Evolutionary conservation across 2,888 invertebrate species (phyloP), one percentile per base, ranked within the genome.

Genomic region (Cephus pulcher): DNA sequence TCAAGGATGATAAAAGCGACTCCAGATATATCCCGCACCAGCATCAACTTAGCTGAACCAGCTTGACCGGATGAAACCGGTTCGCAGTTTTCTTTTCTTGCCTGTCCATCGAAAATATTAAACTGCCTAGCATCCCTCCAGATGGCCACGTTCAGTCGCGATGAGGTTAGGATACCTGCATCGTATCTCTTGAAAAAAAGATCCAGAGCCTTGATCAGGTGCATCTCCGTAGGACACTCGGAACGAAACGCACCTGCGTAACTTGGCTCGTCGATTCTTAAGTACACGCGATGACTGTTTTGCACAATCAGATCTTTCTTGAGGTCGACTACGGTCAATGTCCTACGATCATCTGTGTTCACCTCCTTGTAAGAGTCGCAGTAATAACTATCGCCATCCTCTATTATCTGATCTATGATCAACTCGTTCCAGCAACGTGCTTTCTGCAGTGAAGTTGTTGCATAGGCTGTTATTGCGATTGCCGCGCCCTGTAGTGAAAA

Each of bases 301-400:
- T 86, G 89, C 0, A 91, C 79, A 32, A 80, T 77, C 0, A 91
- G 73, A 1, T 85, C 79, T 3, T 81, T 76, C 30, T 85, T 86
- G 23, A 90, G 81, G 75, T 91, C 88, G 3, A 84, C 82, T 4
- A 90, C 80, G 0, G 85, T 86, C 9, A 91, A 75, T 1, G 79
- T 79, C 11, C 86, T 82, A 0, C 89, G 87, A 80, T 90, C 89
- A 4, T 85, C 82, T 4, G 83, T 88, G 37, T 80, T 79, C 9
- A 88, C 85, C 11, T 81, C 76, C 34, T 87, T 80, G 80, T 89
- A 90, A 0, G 91, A 91, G 6, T 89, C 83, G 34, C 84, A 86
- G 75, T 88, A 91, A 76, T 89, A 91, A 2, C 82, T 86, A 71
- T 91, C 89, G 6, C 91, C 91, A 78, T 91, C 91, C 40, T 88